Percentiles rank a stretch among this genome's conserved stretches.
Evolutionary conservation across 2,113 vertebrate genomes (phyloP).

Genomic region (Podiceps cristatus): DNA sequence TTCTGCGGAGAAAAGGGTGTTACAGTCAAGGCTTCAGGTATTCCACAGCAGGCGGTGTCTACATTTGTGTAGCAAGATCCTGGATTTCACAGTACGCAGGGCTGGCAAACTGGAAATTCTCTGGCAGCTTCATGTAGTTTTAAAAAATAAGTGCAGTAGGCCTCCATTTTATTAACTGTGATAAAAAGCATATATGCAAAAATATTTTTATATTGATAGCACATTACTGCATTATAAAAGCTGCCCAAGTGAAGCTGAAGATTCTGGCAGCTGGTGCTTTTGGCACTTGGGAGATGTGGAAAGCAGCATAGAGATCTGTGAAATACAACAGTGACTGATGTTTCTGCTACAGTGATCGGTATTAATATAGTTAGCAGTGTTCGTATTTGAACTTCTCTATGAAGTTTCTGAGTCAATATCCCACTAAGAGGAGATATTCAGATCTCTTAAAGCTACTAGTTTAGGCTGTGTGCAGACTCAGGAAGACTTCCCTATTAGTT

Average conservation of each 20-base stretch:
- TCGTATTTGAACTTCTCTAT: constrained; percentile 52
- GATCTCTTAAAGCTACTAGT: constrained; percentile 72
- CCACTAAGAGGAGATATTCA: constrained; percentile 60
- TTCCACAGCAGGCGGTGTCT: constrained; percentile 69
- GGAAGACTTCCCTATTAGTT: constrained; percentile 61
- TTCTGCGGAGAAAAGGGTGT: constrained; percentile 11
- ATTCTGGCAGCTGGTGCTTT: constrained; percentile 71
- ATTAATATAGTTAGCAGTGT: constrained; percentile 66
- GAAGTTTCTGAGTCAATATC: constrained; percentile 70
- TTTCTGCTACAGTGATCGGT: constrained; percentile 71
- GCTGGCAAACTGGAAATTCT: constrained; percentile 71
- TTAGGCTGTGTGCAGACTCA: constrained; percentile 56
- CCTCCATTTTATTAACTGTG: constrained; percentile 66
- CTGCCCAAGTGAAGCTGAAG: constrained; percentile 71
- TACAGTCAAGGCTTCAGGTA: constrained; percentile 71
- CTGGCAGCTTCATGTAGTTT: constrained; percentile 72
- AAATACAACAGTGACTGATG: constrained; percentile 70
- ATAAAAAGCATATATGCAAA: constrained; percentile 71
- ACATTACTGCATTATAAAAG: constrained; percentile 72
- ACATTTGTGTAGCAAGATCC: constrained; percentile 63
- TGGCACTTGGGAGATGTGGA: constrained; percentile 72
- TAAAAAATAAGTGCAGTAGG: constrained; percentile 71
- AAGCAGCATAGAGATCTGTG: constrained; percentile 74
- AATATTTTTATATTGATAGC: constrained; percentile 66
- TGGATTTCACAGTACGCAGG: constrained; percentile 69